phyloP scores from a whole-genome alignment of 2,888 invertebrate species.

The Dasysyrphus tricinctus region DNA sequence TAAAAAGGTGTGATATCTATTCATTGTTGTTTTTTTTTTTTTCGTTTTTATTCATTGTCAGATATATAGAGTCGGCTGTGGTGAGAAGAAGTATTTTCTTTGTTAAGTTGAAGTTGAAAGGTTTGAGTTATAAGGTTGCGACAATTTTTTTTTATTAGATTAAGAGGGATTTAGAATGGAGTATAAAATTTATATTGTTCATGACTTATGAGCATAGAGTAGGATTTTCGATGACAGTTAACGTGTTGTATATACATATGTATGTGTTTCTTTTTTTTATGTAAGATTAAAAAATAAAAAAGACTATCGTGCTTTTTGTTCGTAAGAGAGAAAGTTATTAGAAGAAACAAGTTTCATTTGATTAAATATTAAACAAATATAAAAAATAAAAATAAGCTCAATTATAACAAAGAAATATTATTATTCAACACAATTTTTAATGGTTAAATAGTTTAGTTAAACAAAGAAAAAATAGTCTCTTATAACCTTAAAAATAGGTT shows the following conservation, averaged over 20 bases:
- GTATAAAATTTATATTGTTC: constrained; percentile 13
- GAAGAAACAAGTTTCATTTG: not conserved
- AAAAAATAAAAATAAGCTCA: no score
- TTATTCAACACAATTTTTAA: no score
- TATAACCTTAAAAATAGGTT: no score
- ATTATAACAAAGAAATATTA: no score
- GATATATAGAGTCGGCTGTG: not conserved
- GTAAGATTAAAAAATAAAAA: not conserved
- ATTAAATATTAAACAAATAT: not conserved
- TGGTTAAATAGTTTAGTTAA: no score
- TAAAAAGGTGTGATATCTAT: constrained; percentile 49
- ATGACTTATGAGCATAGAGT: not conserved
- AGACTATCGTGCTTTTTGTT: not conserved
- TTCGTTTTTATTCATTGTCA: not conserved
- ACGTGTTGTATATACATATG: not conserved
- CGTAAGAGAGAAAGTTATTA: not conserved
- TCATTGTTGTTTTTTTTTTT: constrained; percentile 19
- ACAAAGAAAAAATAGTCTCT: no score
- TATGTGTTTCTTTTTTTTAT: not conserved
- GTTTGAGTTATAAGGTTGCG: constrained; percentile 51
- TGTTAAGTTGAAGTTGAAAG: constrained; percentile 28
- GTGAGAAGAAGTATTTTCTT: constrained; percentile 32
- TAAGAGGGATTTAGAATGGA: constrained; percentile 18
- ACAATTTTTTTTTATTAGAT: constrained; percentile 32
- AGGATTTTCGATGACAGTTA: not conserved